phyloP scores from a whole-genome alignment of 2,888 invertebrate species.

The Agonopterix heracliana region DNA sequence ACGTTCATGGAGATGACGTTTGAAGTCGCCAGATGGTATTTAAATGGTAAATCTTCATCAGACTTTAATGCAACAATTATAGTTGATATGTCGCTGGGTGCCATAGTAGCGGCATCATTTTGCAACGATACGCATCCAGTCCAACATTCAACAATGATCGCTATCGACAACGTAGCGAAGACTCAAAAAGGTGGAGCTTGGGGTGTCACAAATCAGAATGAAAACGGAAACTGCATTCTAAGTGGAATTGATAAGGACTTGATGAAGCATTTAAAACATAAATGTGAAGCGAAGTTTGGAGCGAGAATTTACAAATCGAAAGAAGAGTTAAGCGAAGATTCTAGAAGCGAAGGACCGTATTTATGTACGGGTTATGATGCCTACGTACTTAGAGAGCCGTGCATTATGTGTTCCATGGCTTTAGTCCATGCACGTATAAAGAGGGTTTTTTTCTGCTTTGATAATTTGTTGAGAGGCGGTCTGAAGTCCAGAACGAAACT shows the following conservation, averaged over 20 bases:
- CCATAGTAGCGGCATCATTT: constrained; percentile 81
- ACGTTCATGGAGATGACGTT: constrained; percentile 77
- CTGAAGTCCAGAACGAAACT: constrained; percentile 83
- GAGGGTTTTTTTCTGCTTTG: constrained; percentile 84
- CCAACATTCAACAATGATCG: constrained; percentile 90
- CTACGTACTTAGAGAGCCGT: constrained; percentile 91
- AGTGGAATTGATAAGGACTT: constrained; percentile 60
- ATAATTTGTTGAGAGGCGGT: constrained; percentile 78
- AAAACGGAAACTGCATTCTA: constrained; percentile 13
- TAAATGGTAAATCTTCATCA: constrained; percentile 7
- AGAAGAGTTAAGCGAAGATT: constrained; percentile 23
- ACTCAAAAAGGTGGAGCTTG: constrained; percentile 89
- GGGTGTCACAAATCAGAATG: constrained; percentile 29
- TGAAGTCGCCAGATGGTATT: constrained; percentile 61
- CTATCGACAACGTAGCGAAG: constrained; percentile 89
- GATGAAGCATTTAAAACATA: constrained; percentile 41
- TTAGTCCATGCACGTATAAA: constrained; percentile 91
- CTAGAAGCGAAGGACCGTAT: constrained; percentile 77
- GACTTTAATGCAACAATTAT: constrained; percentile 70
- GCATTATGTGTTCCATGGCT: constrained; percentile 97
- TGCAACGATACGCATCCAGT: constrained; percentile 80
- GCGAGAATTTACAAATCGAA: constrained; percentile 40
- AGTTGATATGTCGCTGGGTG: constrained; percentile 81
- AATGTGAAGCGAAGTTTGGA: constrained; percentile 62
- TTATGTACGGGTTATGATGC: constrained; percentile 92